Base-by-base conservation (phyloP, 1,140 invertebrate genomes). In the Drosophila azteca region DNA sequence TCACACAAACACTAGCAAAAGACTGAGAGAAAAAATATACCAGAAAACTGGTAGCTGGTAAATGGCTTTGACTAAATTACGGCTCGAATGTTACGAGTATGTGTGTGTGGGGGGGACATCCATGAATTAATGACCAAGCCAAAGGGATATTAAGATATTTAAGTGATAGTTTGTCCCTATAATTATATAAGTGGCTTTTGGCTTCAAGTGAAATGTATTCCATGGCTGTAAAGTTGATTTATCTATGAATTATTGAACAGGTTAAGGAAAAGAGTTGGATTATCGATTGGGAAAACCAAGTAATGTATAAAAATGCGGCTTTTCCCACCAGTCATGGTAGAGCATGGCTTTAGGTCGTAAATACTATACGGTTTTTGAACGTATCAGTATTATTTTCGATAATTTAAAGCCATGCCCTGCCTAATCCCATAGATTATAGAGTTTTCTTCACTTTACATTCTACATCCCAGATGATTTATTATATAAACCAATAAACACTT, bases 111-210 rank as follows among this genome's bases (percentile, higher is more conserved):
- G 41, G 31, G 51, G 46, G 41, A 65, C 11, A 39, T 0, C 35
- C 35, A 73, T 65, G 48, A 57, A 73, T 65, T 64, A 74, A 57
- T 74, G 51, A 46, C 59, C 43, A 45, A 3, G 41, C 63, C 43
- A 29, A 5, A 20, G 15, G 41, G 26, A 64, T 55, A 41, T 55
- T 35, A 31, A 41, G 48, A 72, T 54, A 72, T 45, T 24, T 63
- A 63, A 63, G 57, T 72, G 68, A n/a, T 51, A 44, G 58, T 49
- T 70, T 44, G 49, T 43, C 24, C 59, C 43, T 55, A 51, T 65
- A 43, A 74, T 65, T 55, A 65, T 44, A 65, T 74, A 74, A 74
- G 54, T 58, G 73, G 46, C 52, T 43, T 57, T 72, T 17, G 31
- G 45, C 3, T 35, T 6, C 44, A 53, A 57, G 31, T 51, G 17